phyloP scores from a whole-genome alignment of 92 coral and sea anemone species.

The Actinostola sp. region DNA sequence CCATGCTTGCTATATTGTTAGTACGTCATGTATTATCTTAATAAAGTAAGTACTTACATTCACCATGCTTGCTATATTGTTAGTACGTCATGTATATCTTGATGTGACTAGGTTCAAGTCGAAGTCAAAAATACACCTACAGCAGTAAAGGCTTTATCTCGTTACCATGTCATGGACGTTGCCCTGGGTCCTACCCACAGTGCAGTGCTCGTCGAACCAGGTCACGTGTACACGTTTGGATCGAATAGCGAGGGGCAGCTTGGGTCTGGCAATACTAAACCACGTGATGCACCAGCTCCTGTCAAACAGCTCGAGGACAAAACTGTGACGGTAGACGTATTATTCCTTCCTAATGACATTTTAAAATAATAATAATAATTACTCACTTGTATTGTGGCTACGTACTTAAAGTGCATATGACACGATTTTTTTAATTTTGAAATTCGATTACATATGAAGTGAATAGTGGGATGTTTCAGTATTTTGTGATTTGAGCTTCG shows the following conservation, averaged over 20 bases:
- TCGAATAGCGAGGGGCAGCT: conserved; percentile 88
- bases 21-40: background rate
- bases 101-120: conserved; percentile 73
- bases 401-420: too few relatives aligned
- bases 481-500: too few relatives aligned
- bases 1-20: background rate
- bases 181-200: conserved; percentile 94
- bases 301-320: conserved; percentile 86
- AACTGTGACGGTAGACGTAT: conserved; percentile 81
- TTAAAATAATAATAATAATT: too few relatives aligned
- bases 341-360: too few relatives aligned
- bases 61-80: background rate
- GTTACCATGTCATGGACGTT: conserved; percentile 90
- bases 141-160: conserved; percentile 90
- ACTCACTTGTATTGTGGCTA: too few relatives aligned
- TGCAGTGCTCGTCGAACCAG: conserved; percentile 93
- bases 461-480: too few relatives aligned
- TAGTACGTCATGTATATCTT: background rate
- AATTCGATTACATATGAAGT: too few relatives aligned
- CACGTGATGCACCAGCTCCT: conserved; percentile 89
- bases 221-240: conserved; percentile 96
- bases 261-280: conserved; percentile 88
- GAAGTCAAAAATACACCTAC: conserved; percentile 92
- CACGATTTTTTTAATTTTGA: too few relatives aligned
- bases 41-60: too few relatives aligned